phyloP scores from a whole-genome alignment of 2,797 vertebrate genomes.

The Dendrocincla tyrannina region DNA sequence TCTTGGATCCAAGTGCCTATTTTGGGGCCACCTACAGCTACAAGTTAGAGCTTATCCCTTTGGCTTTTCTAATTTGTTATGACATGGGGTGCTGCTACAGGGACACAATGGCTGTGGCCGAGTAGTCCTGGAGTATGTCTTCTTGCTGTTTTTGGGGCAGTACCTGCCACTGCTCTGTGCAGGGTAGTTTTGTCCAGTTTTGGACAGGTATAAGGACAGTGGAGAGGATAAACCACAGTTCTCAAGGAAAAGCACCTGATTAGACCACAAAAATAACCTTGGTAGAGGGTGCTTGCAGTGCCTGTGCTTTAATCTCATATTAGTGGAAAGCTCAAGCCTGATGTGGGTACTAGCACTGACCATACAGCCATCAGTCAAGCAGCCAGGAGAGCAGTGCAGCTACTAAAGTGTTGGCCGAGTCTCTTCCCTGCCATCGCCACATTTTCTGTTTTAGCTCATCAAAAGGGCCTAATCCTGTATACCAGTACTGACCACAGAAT shows the following conservation, averaged over 20 bases:
- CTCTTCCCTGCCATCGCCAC: neutral
- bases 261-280: neutral
- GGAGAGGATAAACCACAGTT: neutral
- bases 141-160: neutral
- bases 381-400: neutral
- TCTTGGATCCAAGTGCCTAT: too few species aligned
- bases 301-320: neutral
- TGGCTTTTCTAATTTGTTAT: neutral
- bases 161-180: neutral
- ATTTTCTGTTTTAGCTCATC: neutral
- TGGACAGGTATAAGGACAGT: neutral
- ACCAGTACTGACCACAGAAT: neutral
- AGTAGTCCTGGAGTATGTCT: neutral
- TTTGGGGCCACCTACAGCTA: neutral
- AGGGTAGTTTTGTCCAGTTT: neutral
- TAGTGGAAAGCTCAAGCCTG: neutral
- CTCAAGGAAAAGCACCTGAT: neutral
- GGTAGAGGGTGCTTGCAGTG: neutral
- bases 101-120: neutral
- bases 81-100: too few species aligned
- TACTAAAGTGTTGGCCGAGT: neutral
- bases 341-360: rapidly evolving
- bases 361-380: neutral
- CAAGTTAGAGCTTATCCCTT: neutral
- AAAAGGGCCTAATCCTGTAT: neutral